Evolutionary conservation across 2,888 invertebrate species (phyloP), one percentile per base, ranked within the genome.

Genomic region (Platycheirus rosarum): DNA sequence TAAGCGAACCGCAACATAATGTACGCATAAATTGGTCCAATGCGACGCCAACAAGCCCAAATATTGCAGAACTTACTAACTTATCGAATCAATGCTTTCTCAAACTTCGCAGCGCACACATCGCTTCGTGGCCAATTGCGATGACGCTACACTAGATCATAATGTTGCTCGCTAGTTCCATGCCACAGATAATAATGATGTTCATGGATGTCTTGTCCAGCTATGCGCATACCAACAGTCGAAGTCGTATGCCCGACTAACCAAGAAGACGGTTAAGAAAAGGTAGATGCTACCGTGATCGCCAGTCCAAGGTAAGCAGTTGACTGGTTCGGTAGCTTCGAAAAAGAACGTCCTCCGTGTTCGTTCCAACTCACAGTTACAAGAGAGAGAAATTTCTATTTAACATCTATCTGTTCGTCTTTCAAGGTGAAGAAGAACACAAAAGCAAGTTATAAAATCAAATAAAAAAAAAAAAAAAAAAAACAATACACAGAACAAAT

Each of bases 291-390:
- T 87, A 87, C 86, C 87, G 86, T 86, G 79, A 86, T 86, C 85
- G 87, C 87, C 89, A 89, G 89, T 89, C 87, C 87, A 88, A 89
- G 88, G 88, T 87, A 88, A 89, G 87, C 89, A 85, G 86, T 89
- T 87, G 89, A 88, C 87, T 87, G 86, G 89, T 87, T 86, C 89
- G 89, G 89, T 89, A 86, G 86, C 85, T 78, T 82, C 37, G 37
- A 23, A 53, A 44, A 78, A 71, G 53, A 66, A 11, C 32, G 46
- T 70, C 57, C 66, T 82, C 71, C 55, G 78, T 74, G 57, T 32
- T 70, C 18, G 11, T 23, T 40, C 26, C 57, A 2, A 23, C 23
- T 26, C 37, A 26, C 23, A 57, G 11, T 57, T 57, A 37, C 23
- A 4, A 62, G 53, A 69, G 57, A 71, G 51, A 60, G 51, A 74